phyloP scores from a whole-genome alignment of 2,113 vertebrate species.

The Turnix velox region DNA sequence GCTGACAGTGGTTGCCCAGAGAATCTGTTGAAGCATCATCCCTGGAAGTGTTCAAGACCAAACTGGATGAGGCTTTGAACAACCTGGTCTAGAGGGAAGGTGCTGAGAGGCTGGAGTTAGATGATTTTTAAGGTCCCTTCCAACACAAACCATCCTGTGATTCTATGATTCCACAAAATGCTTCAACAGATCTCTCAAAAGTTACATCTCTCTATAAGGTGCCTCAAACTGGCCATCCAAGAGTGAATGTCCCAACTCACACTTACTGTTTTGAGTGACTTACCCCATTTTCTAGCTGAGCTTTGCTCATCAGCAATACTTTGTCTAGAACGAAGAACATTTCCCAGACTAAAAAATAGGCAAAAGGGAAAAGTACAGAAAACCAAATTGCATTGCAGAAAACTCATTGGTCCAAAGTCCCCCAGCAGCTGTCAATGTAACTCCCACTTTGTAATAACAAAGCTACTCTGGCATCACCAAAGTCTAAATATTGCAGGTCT shows the following conservation, averaged over 20 bases:
- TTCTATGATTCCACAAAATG: not conserved
- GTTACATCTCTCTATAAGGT: not conserved
- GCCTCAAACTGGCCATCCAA: fast-evolving
- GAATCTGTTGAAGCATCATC: not conserved
- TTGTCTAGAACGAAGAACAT: not conserved
- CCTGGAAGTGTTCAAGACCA: not conserved
- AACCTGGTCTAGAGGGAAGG: too few species aligned
- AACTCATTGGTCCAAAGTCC: not conserved
- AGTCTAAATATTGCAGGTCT: not conserved
- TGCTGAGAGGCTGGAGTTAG: not conserved
- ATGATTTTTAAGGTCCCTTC: not conserved
- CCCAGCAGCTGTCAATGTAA: not conserved
- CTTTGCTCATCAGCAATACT: not conserved
- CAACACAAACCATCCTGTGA: not conserved
- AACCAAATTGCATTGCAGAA: not conserved
- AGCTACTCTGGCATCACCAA: not conserved
- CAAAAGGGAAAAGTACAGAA: not conserved
- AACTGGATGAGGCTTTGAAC: not conserved
- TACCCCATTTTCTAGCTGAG: not conserved
- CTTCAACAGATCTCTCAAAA: not conserved
- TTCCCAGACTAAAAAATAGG: not conserved
- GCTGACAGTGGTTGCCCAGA: not conserved
- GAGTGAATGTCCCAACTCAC: not conserved
- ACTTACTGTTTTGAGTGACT: not conserved
- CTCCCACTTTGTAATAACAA: not conserved